Conservation (phyloP, 2,113 vertebrate species). For the Micronycteris hirsuta region DNA sequence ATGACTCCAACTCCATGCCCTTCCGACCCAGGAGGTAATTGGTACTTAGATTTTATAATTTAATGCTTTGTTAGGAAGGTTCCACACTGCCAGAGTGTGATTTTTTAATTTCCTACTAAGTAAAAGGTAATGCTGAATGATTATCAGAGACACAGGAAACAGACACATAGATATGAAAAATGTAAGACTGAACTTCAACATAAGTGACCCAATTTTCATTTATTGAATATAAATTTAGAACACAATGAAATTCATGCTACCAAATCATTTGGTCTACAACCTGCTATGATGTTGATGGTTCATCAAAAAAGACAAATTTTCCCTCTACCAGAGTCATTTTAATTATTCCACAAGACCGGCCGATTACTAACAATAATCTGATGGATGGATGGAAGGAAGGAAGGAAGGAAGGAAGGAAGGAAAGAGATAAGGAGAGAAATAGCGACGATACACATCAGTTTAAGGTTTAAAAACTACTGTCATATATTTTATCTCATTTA, state of each 20-base stretch:
- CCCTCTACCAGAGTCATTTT: not conserved
- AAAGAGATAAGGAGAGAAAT: not conserved
- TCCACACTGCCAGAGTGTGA: not conserved
- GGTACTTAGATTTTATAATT: slow-evolving; percentile 52
- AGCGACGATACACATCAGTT: not conserved
- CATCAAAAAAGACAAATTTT: not conserved
- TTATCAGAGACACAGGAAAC: slow-evolving; percentile 34
- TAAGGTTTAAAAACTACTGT: not conserved
- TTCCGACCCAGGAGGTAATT: not conserved
- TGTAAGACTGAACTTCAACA: not conserved
- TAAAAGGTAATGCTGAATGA: slow-evolving; percentile 37
- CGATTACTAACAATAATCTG: not conserved
- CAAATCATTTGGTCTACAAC: not conserved
- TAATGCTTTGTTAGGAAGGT: slow-evolving; percentile 46
- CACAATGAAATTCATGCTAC: not conserved
- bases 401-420: not conserved
- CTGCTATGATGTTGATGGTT: not conserved
- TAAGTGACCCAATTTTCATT: not conserved
- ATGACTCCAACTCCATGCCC: not conserved
- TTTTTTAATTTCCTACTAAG: slow-evolving; percentile 12
- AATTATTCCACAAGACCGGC: not conserved
- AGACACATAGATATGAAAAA: not conserved
- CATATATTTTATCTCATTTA: not conserved
- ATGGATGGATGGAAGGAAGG: not conserved
- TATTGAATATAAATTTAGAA: not conserved